Evolutionary conservation across 2,888 invertebrate genomes (phyloP), one percentile per base, ranked within the genome.

Genomic region (Tetheella fluctuosa): DNA sequence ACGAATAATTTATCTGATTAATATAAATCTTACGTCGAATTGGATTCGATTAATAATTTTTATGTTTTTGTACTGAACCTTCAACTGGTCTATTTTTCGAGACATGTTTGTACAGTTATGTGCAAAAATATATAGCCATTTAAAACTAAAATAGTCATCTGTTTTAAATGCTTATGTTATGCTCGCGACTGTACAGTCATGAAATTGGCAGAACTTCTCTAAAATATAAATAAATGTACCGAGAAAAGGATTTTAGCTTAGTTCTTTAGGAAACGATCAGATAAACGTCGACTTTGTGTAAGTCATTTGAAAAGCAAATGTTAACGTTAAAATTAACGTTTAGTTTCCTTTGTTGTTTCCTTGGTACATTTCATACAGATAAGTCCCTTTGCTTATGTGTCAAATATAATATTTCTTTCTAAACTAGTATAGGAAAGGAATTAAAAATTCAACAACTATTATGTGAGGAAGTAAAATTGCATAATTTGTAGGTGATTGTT

Each of bases 401-500:
- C n/a, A 42, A 48, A 48, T 10, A 48, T 42, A 2, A 20, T 48
- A 20, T 10, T 48, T 48, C 48, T 20, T 48, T n/a, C 8, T 20
- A 17, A 48, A 20, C 48, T 20, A 48, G 48, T 10, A 48, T 20
- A 48, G 48, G 20, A 48, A 20, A 48, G n/a, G n/a, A 39, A 39
- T 39, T 48, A 20, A 2, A 20, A 20, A 48, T 48, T 48, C 48
- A 20, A 7, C 6, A 20, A 20, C 48, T 42, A 48, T 5, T 39
- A 39, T 20, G 20, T 48, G 48, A 48, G 20, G 17, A n/a, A 10
- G 15, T n/a, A 39, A 39, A n/a, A n/a, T 48, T 48, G 48, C 48
- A 48, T 48, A 48, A 56, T 56, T 30, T 30, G n/a, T 57, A 48
- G 30, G 30, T 25, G 42, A 57, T 52, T 57, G 52, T 30, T 52